A percentile compares a stretch with the other conserved stretches of the same genome.
phyloP scores from a whole-genome alignment of 2,888 invertebrate species.

The Calameuta filiformis region DNA sequence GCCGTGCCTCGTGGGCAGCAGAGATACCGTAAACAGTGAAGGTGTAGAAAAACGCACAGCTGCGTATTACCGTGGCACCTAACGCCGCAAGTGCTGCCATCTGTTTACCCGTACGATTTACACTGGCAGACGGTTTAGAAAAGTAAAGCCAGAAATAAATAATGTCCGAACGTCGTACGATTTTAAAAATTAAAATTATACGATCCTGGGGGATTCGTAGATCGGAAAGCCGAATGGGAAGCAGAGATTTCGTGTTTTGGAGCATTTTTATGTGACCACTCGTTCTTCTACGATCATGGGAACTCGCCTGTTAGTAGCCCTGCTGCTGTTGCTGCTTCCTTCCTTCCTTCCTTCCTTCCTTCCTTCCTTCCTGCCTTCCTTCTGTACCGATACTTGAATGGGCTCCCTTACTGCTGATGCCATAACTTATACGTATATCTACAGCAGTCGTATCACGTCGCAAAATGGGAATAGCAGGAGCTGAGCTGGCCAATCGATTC shows the following conservation, averaged over 20 bases:
- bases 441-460: neutral
- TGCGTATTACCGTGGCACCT: neutral
- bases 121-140: neutral
- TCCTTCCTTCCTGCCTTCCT: no score
- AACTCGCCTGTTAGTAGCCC: neutral
- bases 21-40: neutral
- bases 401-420: neutral
- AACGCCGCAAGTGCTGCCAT: neutral
- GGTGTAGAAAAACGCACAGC: neutral
- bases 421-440: neutral
- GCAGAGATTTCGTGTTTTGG: neutral
- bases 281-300: neutral
- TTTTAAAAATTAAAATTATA: neutral
- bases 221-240: neutral
- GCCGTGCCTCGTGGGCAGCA: neutral
- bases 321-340: neutral
- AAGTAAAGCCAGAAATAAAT: neutral
- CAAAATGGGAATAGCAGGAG: neutral
- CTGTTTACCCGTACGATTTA: neutral
- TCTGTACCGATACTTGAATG: neutral
- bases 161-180: neutral
- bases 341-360: no score
- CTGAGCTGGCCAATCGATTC: constrained; percentile 23
- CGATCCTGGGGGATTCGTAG: neutral
- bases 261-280: neutral